These are phyloP conservation scores for Thermophis baileyi DNA, from an alignment of 2,113 vertebrate genomes.

Conservation along the genomic window DNA sequence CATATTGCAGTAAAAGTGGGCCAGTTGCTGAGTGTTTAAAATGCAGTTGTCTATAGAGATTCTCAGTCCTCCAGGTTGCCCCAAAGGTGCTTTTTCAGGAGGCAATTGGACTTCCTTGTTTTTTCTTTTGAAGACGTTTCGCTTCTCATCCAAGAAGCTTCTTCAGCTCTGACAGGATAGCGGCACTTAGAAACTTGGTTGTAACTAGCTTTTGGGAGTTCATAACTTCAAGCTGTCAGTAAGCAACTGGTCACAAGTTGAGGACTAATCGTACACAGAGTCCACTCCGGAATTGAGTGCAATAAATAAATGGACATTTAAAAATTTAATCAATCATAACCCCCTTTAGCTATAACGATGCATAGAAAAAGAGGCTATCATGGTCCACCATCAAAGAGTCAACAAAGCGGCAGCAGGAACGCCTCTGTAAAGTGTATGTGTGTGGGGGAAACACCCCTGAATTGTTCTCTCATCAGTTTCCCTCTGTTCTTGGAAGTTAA, in stretches of 20 bases:
- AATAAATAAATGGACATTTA: not conserved
- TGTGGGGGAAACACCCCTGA: not conserved
- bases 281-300: not conserved
- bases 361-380: not conserved
- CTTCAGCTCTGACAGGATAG: too few species aligned
- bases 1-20: too few species aligned
- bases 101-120: too few species aligned
- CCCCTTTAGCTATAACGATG: not conserved
- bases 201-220: not conserved
- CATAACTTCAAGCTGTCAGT: not conserved
- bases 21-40: too few species aligned
- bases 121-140: too few species aligned
- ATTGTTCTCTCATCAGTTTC: not conserved
- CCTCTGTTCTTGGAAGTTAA: not conserved
- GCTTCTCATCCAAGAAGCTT: too few species aligned
- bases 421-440: not conserved
- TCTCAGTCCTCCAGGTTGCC: too few species aligned
- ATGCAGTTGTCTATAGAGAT: too few species aligned
- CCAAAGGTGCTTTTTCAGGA: too few species aligned
- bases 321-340: not conserved
- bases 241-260: not conserved
- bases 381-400: not conserved
- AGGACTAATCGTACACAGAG: not conserved
- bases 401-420: not conserved
- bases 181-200: not conserved